Conservation (phyloP, 2,888 invertebrate genomes). For the Colostygia pectinataria region DNA sequence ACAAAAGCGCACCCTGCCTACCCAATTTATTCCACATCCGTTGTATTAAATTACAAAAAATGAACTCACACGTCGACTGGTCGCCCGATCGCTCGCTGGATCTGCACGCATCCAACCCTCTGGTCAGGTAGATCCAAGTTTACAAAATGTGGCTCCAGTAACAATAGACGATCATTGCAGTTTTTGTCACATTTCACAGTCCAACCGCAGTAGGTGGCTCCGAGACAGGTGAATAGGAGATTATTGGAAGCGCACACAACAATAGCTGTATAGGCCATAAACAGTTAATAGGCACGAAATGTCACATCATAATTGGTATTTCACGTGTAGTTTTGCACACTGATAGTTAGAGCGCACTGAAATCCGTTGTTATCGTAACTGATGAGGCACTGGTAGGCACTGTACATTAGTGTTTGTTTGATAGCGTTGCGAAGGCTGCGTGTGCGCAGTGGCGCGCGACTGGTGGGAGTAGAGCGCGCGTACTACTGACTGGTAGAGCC, state of each 20-base stretch:
- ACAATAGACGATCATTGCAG: constrained; percentile 73
- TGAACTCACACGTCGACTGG: constrained; percentile 73
- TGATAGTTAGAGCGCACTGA: constrained; percentile 56
- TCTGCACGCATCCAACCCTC: constrained; percentile 60
- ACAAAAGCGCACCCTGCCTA: constrained; percentile 76
- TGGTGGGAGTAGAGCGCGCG: constrained; percentile 75
- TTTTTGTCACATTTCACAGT: constrained; percentile 82
- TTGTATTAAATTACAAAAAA: constrained; percentile 78
- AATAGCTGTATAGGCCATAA: constrained; percentile 76
- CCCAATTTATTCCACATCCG: constrained; percentile 82
- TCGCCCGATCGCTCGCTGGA: constrained; percentile 67
- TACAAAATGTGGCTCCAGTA: constrained; percentile 65
- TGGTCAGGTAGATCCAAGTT: constrained; percentile 79
- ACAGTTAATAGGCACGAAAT: constrained; percentile 70
- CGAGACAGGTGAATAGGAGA: constrained; percentile 75
- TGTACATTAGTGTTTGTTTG: constrained; percentile 46
- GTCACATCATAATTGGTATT: constrained; percentile 55
- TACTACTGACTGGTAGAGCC: constrained; percentile 68
- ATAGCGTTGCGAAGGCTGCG: constrained; percentile 62
- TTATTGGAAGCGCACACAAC: constrained; percentile 75
- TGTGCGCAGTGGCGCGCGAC: constrained; percentile 71
- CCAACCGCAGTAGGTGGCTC: constrained; percentile 67
- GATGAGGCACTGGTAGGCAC: constrained; percentile 39
- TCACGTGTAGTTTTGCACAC: constrained; percentile 44
- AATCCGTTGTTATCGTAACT: constrained; percentile 59